A percentile compares a stretch with the other conserved stretches of the same genome.
Evolutionary conservation across 2,888 invertebrate species (phyloP).

Genomic region (Chrysotoxum bicinctum): DNA sequence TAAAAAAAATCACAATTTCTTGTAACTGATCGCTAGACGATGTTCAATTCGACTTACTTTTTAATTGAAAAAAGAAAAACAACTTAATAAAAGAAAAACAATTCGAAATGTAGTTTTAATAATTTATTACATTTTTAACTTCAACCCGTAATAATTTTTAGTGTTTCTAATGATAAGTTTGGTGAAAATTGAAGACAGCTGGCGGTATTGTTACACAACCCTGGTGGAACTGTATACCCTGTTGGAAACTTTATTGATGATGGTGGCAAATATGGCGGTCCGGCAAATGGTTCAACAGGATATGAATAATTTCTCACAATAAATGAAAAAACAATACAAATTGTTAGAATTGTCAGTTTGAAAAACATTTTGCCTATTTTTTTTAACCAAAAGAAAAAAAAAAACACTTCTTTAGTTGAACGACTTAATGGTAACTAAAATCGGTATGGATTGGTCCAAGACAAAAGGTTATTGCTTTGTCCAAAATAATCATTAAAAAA

Average conservation of each 20-base stretch:
- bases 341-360: neutral
- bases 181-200: too few relatives aligned
- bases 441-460: too few relatives aligned
- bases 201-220: too few relatives aligned
- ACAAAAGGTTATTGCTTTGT: neutral
- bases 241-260: too few relatives aligned
- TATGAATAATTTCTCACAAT: neutral
- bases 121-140: neutral
- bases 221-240: too few relatives aligned
- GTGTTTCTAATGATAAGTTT: neutral
- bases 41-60: too few relatives aligned
- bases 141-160: constrained; percentile 1
- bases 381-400: neutral
- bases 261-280: neutral
- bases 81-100: too few relatives aligned
- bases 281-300: neutral
- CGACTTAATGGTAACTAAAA: neutral
- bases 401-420: neutral
- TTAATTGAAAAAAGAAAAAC: too few relatives aligned
- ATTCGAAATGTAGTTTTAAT: neutral
- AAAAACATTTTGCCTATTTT: neutral
- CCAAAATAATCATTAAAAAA: neutral
- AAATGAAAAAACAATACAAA: neutral
- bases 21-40: too few relatives aligned
- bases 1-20: too few relatives aligned